Evolutionary conservation across 1,140 invertebrate genomes (phyloP), one percentile per base, ranked within the genome.

Genomic region (Temnothorax nylanderi): DNA sequence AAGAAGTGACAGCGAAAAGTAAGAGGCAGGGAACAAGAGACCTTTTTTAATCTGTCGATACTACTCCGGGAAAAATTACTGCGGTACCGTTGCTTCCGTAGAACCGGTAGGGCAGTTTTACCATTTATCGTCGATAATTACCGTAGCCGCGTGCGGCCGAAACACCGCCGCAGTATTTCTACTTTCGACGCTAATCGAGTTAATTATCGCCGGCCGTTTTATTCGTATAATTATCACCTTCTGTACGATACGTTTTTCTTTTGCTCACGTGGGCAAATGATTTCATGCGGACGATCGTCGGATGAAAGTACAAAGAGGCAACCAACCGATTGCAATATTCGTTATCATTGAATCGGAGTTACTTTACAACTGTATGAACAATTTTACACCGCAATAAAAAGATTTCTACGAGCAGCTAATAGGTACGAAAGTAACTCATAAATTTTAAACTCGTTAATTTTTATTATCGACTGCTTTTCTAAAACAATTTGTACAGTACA

Each of bases 1-100:
- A 34, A 78, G 62, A 54, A 13, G 5, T 2, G 58, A 47, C 47
- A 26, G n/a, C 6, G 58, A 13, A 1, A 16, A n/a, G n/a, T 34
- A 67, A 67, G 37, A 67, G 16, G 6, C 26, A 32, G 32, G 34
- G 11, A 47, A 65, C 51, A 44, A 60, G 80, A 74, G 44, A 81
- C 18, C 58, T 87, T 86, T 89, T 90, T 90, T 88, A 89, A 87
- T 90, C 67, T 88, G 74, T 84, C 88, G 86, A 88, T 90, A 90
- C 78, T 87, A 71, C 49, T 72, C 58, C 26, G 58, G 81, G 87
- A 86, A 87, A 87, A 89, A 85, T 90, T 87, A 86, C 86, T 49
- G 86, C 88, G 37, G 71, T 74, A 64, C 60, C 21, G 8, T 47
- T 80, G 67, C 71, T 58, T 72, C 74, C 72, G 54, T 85, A 47